Evolutionary conservation across 2,113 vertebrate species (phyloP), one percentile per base, ranked within the genome.

Genomic region (Peromyscus californicus): DNA sequence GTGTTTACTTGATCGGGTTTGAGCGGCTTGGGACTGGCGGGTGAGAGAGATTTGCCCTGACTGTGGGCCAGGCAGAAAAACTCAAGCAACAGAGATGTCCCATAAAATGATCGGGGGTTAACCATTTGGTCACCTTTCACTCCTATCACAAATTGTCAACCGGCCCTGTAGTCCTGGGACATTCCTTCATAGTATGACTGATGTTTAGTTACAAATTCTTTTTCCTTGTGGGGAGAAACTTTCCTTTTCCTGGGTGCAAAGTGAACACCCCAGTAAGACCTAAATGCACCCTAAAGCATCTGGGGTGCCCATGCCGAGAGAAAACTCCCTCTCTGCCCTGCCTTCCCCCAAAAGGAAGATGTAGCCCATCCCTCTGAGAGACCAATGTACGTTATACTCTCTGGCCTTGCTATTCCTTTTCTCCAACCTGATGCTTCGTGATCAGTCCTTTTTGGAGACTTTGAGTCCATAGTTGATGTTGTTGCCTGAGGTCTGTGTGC

Each of bases 51-150:
- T n/a, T n/a, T n/a, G n/a, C n/a, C n/a, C n/a, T n/a, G n/a, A n/a
- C n/a, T n/a, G n/a, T n/a, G n/a, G n/a, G n/a, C n/a, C n/a, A n/a
- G n/a, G n/a, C n/a, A n/a, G n/a, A n/a, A n/a, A n/a, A n/a, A n/a
- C n/a, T n/a, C n/a, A n/a, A n/a, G n/a, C n/a, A n/a, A n/a, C n/a
- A n/a, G 36, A 67, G 82, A 5, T 7, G 63, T 26, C n/a, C 22
- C 95, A 92, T 95, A 94, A 67, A 85, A 19, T 48, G 54, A 11
- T 72, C 84, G 57, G 72, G 54, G 61, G 67, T 26, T 19, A 86
- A 36, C 65, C 72, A 70, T 96, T 21, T 45, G 17, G 17, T 65
- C n/a, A 21, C 33, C 51, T 33, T 12, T 21, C 17, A 12, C 22
- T 21, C 10, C 69, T 33, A 57, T 3, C 0, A 36, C 15, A 51